Percentiles rank a stretch among this genome's conserved stretches.
Evolutionary conservation across 2,797 vertebrate genomes (phyloP).

Genomic region (Nyctalus aviator): DNA sequence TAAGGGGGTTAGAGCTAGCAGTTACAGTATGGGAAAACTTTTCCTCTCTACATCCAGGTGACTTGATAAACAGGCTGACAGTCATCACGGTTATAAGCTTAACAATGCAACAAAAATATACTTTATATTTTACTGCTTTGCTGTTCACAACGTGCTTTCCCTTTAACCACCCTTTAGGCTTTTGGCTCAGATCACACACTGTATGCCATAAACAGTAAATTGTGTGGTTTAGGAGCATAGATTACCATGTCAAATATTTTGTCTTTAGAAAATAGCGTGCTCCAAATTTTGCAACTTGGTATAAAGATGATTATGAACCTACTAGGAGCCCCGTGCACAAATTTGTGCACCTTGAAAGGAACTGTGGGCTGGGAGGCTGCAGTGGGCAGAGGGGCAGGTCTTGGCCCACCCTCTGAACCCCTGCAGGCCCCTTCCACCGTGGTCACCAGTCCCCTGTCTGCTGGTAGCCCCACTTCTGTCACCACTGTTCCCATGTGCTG

Average conservation of each 20-base stretch:
- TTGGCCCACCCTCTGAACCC: too few relatives aligned
- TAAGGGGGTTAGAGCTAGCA: not conserved
- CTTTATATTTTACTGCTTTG: not conserved
- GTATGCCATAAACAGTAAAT: not conserved
- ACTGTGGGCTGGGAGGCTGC: too few relatives aligned
- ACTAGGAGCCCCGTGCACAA: not conserved
- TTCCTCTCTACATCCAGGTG: not conserved
- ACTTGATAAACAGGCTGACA: not conserved
- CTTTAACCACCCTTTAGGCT: not conserved
- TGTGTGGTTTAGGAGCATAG: not conserved
- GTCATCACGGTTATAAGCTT: not conserved
- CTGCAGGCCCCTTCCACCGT: too few relatives aligned
- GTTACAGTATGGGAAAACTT: not conserved
- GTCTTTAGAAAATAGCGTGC: not conserved
- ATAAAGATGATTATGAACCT: not conserved
- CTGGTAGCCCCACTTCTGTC: too few relatives aligned
- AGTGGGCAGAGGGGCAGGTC: too few relatives aligned
- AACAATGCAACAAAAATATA: conserved; percentile 1
- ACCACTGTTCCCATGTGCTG: too few relatives aligned
- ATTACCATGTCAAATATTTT: conserved; percentile 2
- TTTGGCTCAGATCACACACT: not conserved
- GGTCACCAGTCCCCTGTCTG: too few relatives aligned
- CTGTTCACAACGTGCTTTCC: not conserved
- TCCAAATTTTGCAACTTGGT: conserved; percentile 15
- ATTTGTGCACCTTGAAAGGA: too few relatives aligned